phyloP scores from a whole-genome alignment of 2,113 vertebrate species.

The Tenebrosternarchus preto region DNA sequence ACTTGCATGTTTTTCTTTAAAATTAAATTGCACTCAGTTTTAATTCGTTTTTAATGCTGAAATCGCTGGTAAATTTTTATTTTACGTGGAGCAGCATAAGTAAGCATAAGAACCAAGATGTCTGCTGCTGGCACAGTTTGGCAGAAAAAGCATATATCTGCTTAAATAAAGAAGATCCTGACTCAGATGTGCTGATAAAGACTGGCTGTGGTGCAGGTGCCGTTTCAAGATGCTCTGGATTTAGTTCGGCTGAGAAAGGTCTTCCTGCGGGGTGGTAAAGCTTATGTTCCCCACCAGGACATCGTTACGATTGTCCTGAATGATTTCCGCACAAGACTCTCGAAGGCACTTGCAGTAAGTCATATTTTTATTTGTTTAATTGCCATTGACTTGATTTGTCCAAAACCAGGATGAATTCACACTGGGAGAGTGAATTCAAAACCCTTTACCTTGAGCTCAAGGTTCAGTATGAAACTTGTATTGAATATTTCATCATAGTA shows the following conservation, averaged over 20 bases:
- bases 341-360: conserved; percentile 96
- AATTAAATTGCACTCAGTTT: background rate
- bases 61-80: background rate
- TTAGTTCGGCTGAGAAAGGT: conserved; percentile 87
- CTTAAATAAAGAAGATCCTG: background rate
- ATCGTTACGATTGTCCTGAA: conserved; percentile 87
- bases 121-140: conserved; percentile 5
- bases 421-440: no score
- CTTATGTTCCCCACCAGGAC: conserved; percentile 87
- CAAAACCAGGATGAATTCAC: no score
- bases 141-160: background rate
- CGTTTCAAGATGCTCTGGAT: conserved; percentile 91
- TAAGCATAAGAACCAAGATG: background rate
- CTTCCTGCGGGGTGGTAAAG: conserved; percentile 85
- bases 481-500: no score
- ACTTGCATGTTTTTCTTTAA: background rate
- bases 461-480: no score
- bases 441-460: no score
- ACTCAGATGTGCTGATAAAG: background rate
- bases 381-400: no score
- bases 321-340: conserved; percentile 87
- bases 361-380: background rate
- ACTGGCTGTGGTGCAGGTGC: conserved; percentile 75
- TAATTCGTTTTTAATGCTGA: background rate
- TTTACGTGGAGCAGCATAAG: background rate